Evolutionary conservation across 2,113 vertebrate species (phyloP), one percentile per base, ranked within the genome.

Genomic region (Sphyrna mokarran): DNA sequence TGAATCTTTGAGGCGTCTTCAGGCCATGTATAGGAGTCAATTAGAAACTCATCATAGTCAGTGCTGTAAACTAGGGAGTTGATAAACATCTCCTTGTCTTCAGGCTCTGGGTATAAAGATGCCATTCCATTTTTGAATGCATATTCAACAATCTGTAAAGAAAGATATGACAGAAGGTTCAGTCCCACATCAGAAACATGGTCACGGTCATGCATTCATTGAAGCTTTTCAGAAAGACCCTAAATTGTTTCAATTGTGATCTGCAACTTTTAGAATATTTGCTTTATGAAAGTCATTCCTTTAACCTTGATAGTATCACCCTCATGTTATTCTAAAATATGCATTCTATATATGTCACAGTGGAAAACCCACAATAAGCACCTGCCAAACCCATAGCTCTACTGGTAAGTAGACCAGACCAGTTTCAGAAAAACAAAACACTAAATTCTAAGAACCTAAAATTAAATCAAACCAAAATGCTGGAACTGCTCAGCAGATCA

Each of bases 1-100:
- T 99, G 98, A 96, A 99, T 96, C 96, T 97, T 97, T 97, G 98
- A 98, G 95, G 97, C 98, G 90, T 98, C 97, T 95, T 98, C 97
- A 0, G 99, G 99, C 99, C 99, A 99, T 96, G 97, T 68, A 66
- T 99, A 99, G 18, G 98, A 97, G 96, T 99, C 98, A 40, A 98
- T 97, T 40, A 97, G 96, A 95, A 99, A 98, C 96, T 98, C 97
- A 13, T 98, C 98, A 43, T 99, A 99, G 40, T 99, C 97, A 0
- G 98, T 98, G 72, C 96, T 98, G 91, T 98, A 99, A 96, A 98
- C 96, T 72, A 98, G 98, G 0, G 98, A 98, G 95, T 96, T 96
- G 96, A 99, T 96, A 70, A 98, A 98, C 0, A 97, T 98, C 95
- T 98, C 98, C 95, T 99, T 99, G 97, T 99, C 97, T 80, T 96